Evolutionary conservation across 2,888 invertebrate genomes (phyloP).

Genomic region (Erebia ligea): DNA sequence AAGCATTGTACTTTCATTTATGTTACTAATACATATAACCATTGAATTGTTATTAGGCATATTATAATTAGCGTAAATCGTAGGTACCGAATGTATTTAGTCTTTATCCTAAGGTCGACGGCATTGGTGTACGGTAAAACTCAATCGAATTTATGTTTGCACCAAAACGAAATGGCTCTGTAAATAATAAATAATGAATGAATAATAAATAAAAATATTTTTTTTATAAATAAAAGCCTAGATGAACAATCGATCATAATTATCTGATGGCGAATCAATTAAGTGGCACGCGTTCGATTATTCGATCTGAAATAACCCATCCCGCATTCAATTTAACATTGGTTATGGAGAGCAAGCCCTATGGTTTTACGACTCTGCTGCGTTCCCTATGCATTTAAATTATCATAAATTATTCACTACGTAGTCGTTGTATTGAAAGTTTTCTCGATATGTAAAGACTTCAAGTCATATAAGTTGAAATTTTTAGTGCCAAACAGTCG

Average conservation of each 20-base stretch:
- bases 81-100: no score
- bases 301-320: slow-evolving; percentile 63
- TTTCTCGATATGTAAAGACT: background rate
- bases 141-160: no score
- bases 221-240: background rate
- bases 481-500: no score
- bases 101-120: no score
- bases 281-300: slow-evolving; percentile 56
- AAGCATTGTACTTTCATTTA: slow-evolving; percentile 14
- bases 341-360: slow-evolving; percentile 63
- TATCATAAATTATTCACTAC: slow-evolving; percentile 60
- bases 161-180: no score
- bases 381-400: slow-evolving; percentile 63
- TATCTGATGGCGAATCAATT: slow-evolving; percentile 65
- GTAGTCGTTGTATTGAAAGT: slow-evolving; percentile 12
- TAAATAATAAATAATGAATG: no score
- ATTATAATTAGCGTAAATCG: no score
- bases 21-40: no score
- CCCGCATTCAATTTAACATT: slow-evolving; percentile 71
- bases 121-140: no score
- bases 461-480: no score
- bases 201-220: no score
- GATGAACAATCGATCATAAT: slow-evolving; percentile 59
- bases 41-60: no score
- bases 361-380: slow-evolving; percentile 57